phyloP scores from a whole-genome alignment of 2,797 vertebrate species.

The Tapirus indicus region DNA sequence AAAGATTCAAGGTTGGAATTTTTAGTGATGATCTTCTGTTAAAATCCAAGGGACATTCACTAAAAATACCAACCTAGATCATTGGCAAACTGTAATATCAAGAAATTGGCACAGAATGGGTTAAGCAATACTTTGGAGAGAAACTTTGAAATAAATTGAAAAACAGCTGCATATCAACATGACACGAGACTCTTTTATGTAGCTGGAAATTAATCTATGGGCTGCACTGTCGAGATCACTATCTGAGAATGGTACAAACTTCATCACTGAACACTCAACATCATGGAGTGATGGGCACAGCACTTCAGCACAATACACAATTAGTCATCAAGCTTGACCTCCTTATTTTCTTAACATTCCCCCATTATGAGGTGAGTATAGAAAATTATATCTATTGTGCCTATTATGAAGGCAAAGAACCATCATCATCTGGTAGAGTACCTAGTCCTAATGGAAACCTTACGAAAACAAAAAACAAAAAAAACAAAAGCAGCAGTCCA shows the following conservation, averaged over 20 bases:
- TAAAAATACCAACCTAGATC: constrained; percentile 57
- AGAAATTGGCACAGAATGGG: constrained; percentile 15
- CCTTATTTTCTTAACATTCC: constrained; percentile 49
- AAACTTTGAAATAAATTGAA: constrained; percentile 62
- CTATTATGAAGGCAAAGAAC: constrained; percentile 63
- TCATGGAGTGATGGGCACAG: constrained; percentile 9
- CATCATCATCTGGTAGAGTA: constrained; percentile 54
- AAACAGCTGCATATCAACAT: constrained; percentile 40
- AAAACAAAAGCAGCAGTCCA: not conserved
- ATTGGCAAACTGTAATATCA: constrained; percentile 19
- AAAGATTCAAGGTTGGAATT: not conserved
- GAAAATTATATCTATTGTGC: not conserved
- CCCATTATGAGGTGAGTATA: constrained; percentile 32
- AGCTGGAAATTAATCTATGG: constrained; percentile 50
- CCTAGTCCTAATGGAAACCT: constrained; percentile 55
- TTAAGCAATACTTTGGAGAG: not conserved
- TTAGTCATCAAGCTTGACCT: constrained; percentile 5
- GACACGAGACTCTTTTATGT: constrained; percentile 9
- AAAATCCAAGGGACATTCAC: constrained; percentile 28
- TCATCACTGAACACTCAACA: constrained; percentile 57
- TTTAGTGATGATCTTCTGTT: not conserved
- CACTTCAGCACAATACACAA: constrained; percentile 49
- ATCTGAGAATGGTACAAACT: constrained; percentile 25
- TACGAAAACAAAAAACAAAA: not conserved
- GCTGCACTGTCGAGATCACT: not conserved